phyloP scores from a whole-genome alignment of 2,113 vertebrate species.

The Ammospiza nelsoni region DNA sequence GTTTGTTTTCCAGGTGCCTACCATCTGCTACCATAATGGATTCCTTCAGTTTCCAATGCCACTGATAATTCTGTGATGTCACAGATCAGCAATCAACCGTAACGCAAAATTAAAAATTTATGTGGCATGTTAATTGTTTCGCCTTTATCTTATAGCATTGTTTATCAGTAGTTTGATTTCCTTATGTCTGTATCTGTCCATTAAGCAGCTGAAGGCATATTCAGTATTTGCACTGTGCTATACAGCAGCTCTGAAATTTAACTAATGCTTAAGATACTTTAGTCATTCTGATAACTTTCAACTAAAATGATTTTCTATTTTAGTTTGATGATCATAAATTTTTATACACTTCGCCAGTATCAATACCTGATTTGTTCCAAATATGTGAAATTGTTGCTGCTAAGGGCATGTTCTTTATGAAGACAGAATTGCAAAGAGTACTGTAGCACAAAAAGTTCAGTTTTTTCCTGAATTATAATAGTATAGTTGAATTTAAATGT shows the following conservation, averaged over 20 bases:
- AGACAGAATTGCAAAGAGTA: not conserved
- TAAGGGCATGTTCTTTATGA: not conserved
- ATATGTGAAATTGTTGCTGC: not conserved
- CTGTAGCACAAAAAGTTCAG: not conserved
- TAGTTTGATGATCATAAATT: not conserved
- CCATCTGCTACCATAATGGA: conserved; percentile 45
- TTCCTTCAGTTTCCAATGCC: conserved; percentile 50
- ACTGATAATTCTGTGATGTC: conserved; percentile 17
- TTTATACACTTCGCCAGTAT: not conserved
- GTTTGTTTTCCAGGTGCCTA: not conserved
- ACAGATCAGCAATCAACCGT: conserved; percentile 24
- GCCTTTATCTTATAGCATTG: not conserved
- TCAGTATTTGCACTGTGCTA: not conserved
- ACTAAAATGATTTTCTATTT: not conserved
- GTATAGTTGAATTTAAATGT: not conserved
- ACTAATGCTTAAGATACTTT: not conserved
- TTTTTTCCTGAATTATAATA: not conserved
- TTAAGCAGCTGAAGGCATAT: not conserved
- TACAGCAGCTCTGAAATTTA: not conserved
- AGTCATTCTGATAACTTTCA: not conserved
- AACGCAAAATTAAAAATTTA: conserved; percentile 67
- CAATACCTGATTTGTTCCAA: not conserved
- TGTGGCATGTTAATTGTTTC: conserved; percentile 28
- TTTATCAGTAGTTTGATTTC: not conserved
- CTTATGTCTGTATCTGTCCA: not conserved